Evolutionary conservation across 30 jellyfish, hydroid and myxozoan species (phyloP).

Genomic region (Hydractinia echinata): DNA sequence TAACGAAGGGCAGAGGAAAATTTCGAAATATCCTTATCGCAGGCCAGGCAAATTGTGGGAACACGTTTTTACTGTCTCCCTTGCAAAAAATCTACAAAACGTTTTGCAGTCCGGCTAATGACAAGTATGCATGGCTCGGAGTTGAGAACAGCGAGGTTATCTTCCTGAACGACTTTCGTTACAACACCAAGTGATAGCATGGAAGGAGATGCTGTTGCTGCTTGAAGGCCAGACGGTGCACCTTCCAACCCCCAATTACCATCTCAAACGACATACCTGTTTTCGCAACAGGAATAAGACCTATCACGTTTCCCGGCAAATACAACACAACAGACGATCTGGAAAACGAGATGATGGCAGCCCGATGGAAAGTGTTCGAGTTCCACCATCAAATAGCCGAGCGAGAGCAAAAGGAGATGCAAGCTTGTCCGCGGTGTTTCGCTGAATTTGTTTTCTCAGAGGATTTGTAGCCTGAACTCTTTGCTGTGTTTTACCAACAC

Average conservation of each 20-base stretch:
- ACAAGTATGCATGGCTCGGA: conserved; percentile 38
- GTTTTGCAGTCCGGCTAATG: conserved; percentile 31
- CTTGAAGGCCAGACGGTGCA: conserved; percentile 46
- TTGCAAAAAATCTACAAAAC: background rate
- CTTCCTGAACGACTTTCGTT: conserved; percentile 42
- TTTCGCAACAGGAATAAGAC: conserved; percentile 43
- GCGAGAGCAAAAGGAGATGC: too few relatives aligned
- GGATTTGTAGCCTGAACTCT: too few relatives aligned
- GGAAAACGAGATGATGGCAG: too few relatives aligned
- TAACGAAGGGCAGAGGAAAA: conserved; percentile 40
- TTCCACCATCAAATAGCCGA: too few relatives aligned
- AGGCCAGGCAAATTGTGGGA: conserved; percentile 34
- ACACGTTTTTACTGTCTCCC: conserved; percentile 34
- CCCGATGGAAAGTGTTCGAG: too few relatives aligned
- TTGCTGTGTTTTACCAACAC: too few relatives aligned
- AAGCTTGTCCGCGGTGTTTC: too few relatives aligned
- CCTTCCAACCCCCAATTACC: conserved; percentile 48
- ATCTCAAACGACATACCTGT: conserved; percentile 24
- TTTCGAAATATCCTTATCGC: conserved; percentile 24
- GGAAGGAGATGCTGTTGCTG: conserved; percentile 33
- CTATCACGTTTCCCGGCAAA: too few relatives aligned
- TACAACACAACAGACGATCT: too few relatives aligned
- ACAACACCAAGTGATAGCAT: conserved; percentile 24
- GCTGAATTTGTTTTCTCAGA: too few relatives aligned
- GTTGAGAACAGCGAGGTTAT: conserved; percentile 31